phyloP scores from a whole-genome alignment of 2,888 invertebrate genomes.

The Tuta absoluta region DNA sequence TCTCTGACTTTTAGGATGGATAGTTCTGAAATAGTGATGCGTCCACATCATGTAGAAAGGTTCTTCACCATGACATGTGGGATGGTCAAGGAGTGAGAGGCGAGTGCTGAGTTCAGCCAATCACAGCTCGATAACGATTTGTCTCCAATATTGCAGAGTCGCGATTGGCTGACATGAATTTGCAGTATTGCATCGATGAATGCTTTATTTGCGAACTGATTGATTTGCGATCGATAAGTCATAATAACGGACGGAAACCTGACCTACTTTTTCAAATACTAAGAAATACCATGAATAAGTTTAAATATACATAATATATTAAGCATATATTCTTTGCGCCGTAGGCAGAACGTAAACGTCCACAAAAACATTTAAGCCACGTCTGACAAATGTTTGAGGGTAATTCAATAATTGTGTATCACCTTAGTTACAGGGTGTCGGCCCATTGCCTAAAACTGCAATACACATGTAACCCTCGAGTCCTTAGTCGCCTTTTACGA shows the following conservation, averaged over 20 bases:
- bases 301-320: too few relatives aligned
- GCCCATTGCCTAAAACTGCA: too few relatives aligned
- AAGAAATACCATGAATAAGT: too few relatives aligned
- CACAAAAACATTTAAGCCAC: too few relatives aligned
- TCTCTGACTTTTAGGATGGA: too few relatives aligned
- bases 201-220: background rate
- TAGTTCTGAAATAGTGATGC: background rate
- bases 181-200: conserved; percentile 2
- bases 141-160: conserved; percentile 6
- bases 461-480: too few relatives aligned
- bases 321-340: too few relatives aligned
- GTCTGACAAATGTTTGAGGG: too few relatives aligned
- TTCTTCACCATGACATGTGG: background rate
- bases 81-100: conserved; percentile 3
- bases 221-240: conserved; percentile 1
- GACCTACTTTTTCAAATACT: background rate
- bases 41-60: background rate
- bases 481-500: too few relatives aligned
- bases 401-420: too few relatives aligned
- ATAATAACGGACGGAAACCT: background rate
- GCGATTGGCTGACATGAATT: background rate
- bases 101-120: background rate
- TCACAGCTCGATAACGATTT: background rate
- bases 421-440: too few relatives aligned
- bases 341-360: too few relatives aligned